Conservation (phyloP, 2,888 invertebrate genomes). For the Dasypogon diadema region DNA sequence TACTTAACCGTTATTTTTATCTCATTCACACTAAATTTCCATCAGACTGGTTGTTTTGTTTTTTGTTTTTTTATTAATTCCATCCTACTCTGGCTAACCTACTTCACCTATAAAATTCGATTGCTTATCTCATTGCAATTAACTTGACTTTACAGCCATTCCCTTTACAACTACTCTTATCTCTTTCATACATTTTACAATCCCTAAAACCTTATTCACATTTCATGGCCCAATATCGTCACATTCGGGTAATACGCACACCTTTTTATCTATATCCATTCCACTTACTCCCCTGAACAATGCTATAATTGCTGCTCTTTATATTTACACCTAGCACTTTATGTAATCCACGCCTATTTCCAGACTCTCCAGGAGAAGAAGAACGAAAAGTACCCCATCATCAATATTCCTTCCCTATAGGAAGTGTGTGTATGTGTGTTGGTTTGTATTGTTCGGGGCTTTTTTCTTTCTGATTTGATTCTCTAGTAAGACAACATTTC, state of each 20-base stretch:
- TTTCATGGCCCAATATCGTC: conserved; percentile 12
- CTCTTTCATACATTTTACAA: conserved; percentile 12
- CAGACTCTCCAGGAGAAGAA: conserved; percentile 23
- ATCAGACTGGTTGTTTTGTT: background rate
- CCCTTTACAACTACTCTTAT: background rate
- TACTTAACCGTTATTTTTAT: conserved; percentile 12
- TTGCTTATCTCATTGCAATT: conserved; percentile 49
- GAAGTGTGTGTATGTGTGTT: too few species aligned
- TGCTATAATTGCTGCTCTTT: conserved; percentile 51
- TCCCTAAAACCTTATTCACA: background rate
- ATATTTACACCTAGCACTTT: conserved; percentile 57
- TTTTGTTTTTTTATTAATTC: background rate
- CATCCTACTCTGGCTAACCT: conserved; percentile 8
- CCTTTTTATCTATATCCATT: conserved; percentile 55
- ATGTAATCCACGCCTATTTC: conserved; percentile 58
- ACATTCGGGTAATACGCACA: conserved; percentile 45
- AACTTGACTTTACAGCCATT: conserved; percentile 22
- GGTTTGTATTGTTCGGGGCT: background rate
- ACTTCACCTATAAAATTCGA: conserved; percentile 35
- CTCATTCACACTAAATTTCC: conserved; percentile 20
- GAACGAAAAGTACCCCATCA: conserved; percentile 43
- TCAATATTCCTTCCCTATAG: conserved; percentile 39
- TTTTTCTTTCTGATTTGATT: conserved; percentile 25
- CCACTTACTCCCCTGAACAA: conserved; percentile 50
- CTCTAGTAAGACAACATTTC: conserved; percentile 6